Evolutionary conservation across 2,113 vertebrate genomes (phyloP).

Genomic region (Dolichotis patagonum): DNA sequence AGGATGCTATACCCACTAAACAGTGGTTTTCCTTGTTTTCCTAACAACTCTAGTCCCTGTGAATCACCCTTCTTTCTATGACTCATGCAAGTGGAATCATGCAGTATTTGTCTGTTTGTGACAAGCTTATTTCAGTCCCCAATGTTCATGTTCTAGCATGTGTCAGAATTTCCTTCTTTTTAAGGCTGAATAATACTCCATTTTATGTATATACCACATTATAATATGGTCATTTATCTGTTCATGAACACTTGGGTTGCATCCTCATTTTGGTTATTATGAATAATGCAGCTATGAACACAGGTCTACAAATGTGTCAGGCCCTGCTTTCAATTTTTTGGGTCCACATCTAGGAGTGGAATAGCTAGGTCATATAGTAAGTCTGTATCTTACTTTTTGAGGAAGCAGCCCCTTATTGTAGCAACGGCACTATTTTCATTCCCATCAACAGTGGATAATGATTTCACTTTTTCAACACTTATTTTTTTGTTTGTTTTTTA

Average conservation of each 20-base stretch:
- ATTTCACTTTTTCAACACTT: not conserved
- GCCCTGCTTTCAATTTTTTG: constrained; percentile 25
- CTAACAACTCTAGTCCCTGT: not conserved
- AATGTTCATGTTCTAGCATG: constrained; percentile 34
- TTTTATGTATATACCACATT: constrained; percentile 31
- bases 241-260: not conserved
- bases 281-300: constrained; percentile 17
- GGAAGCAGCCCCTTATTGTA: not conserved
- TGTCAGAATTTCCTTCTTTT: constrained; percentile 44
- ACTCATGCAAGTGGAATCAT: constrained; percentile 31
- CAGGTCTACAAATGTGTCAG: not conserved
- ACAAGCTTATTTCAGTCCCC: constrained; percentile 39
- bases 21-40: not conserved
- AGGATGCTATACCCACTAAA: constrained; percentile 3
- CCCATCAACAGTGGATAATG: not conserved
- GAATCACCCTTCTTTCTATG: not conserved
- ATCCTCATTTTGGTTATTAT: constrained; percentile 7
- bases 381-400: not conserved
- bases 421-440: constrained; percentile 4
- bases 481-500: not conserved
- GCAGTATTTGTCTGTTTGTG: constrained; percentile 39
- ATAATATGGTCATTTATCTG: not conserved
- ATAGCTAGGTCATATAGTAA: constrained; percentile 8
- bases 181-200: not conserved
- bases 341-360: not conserved